These are phyloP conservation scores for Cassiopea andromeda DNA, from an alignment of 30 jellyfish, hydroid and myxozoan genomes.

Conservation along the genomic window DNA sequence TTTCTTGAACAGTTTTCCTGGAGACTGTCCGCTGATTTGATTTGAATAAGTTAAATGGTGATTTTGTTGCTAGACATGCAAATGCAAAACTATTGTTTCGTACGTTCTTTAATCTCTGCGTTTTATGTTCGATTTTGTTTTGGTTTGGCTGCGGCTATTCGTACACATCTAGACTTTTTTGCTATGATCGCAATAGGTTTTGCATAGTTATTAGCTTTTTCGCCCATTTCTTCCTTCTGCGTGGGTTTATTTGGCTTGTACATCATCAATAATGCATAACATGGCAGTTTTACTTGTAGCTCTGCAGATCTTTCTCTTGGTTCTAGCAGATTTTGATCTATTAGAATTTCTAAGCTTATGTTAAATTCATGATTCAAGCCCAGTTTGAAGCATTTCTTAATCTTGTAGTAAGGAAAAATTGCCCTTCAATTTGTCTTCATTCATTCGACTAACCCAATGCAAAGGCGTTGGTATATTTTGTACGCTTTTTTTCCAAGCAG, in stretches of 20 bases:
- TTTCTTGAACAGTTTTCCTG: background rate
- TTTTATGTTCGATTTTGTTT: background rate
- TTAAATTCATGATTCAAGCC: background rate
- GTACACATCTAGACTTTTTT: background rate
- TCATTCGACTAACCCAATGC: background rate
- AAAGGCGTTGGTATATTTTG: background rate
- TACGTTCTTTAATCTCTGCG: background rate
- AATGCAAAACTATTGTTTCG: background rate
- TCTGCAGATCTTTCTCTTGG: slow-evolving; percentile 4
- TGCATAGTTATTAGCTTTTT: background rate
- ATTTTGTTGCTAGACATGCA: background rate
- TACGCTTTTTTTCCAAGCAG: no score
- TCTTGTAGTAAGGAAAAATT: background rate
- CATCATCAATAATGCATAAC: background rate
- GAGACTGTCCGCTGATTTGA: background rate
- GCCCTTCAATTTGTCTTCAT: background rate
- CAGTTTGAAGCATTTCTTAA: background rate
- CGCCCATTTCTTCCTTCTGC: slow-evolving; percentile 7
- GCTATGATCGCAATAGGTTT: slow-evolving; percentile 1
- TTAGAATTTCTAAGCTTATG: background rate
- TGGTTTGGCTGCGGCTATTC: background rate
- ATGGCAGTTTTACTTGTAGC: background rate
- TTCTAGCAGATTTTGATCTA: background rate
- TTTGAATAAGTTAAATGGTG: background rate
- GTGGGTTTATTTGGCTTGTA: slow-evolving; percentile 16